Percentiles rank a stretch among this genome's conserved stretches.
phyloP scores from a whole-genome alignment of 1,140 invertebrate genomes.

The Philotrypesis tridentata region DNA sequence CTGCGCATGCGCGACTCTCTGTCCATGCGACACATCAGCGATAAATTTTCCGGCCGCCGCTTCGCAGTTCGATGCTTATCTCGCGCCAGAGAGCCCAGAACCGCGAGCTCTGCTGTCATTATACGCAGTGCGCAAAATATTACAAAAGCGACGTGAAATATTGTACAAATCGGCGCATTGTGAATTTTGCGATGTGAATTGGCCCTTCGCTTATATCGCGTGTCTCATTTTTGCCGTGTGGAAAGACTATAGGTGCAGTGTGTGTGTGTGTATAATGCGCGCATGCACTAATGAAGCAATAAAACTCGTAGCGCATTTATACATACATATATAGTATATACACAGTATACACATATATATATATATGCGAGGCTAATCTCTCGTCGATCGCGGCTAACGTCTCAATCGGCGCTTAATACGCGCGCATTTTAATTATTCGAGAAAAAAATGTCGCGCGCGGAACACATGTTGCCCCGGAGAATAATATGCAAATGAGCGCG shows the following conservation, averaged over 20 bases:
- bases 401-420: not conserved
- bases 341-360: not conserved
- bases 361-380: constrained; percentile 1
- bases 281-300: too few relatives aligned
- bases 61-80: not conserved
- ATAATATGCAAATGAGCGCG: constrained; percentile 31
- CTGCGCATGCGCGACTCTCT: not conserved
- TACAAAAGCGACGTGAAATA: not conserved
- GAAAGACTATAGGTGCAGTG: too few relatives aligned
- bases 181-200: not conserved
- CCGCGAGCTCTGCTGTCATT: too few relatives aligned
- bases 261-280: too few relatives aligned
- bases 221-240: too few relatives aligned
- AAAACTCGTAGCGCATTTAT: too few relatives aligned
- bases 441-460: constrained; percentile 32
- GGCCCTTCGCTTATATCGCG: too few relatives aligned
- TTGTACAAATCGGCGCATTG: not conserved
- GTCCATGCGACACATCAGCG: too few relatives aligned
- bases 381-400: constrained; percentile 20
- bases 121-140: too few relatives aligned
- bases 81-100: not conserved
- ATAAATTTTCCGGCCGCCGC: not conserved
- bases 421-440: constrained; percentile 25
- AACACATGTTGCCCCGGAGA: constrained; percentile 21
- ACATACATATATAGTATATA: too few relatives aligned